Evolutionary conservation across 2,888 invertebrate species (phyloP).

Genomic region (Thysanoteuthis rhombus): DNA sequence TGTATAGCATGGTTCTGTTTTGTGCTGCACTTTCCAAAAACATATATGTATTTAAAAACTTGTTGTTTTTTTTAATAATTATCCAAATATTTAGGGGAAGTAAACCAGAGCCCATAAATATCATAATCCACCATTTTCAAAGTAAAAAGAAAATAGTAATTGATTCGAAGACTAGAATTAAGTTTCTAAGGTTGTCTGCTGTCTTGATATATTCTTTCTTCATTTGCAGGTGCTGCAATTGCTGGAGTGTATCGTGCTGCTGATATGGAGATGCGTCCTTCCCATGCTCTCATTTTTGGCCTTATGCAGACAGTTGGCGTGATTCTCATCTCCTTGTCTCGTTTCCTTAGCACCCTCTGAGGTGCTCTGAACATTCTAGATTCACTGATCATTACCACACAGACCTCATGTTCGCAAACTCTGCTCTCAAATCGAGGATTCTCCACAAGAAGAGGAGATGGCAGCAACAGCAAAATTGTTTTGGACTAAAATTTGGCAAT

Average conservation of each 20-base stretch:
- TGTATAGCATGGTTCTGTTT: too few species aligned
- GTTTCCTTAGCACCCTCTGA: slow-evolving; percentile 91
- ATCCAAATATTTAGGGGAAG: too few species aligned
- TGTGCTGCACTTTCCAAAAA: too few species aligned
- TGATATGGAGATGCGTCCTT: slow-evolving; percentile 86
- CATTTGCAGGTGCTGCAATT: slow-evolving; percentile 86
- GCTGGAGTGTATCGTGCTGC: slow-evolving; percentile 93
- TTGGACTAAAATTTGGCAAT: too few species aligned
- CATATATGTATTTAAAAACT: too few species aligned
- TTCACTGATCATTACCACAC: too few species aligned
- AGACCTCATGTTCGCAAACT: too few species aligned
- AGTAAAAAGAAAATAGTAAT: too few species aligned
- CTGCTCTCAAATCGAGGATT: neutral
- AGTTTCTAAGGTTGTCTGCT: neutral
- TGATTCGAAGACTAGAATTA: too few species aligned
- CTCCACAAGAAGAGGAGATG: neutral
- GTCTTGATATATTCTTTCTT: neutral
- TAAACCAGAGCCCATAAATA: too few species aligned
- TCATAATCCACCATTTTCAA: too few species aligned
- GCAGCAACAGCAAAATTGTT: neutral
- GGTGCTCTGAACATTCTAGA: neutral
- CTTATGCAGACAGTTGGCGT: slow-evolving; percentile 90
- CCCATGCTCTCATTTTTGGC: slow-evolving; percentile 93
- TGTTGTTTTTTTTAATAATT: too few species aligned
- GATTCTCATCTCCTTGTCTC: slow-evolving; percentile 89